Evolutionary conservation across 2,888 invertebrate species (phyloP), one percentile per base, ranked within the genome.

Genomic region (Ochlodes sylvanus): DNA sequence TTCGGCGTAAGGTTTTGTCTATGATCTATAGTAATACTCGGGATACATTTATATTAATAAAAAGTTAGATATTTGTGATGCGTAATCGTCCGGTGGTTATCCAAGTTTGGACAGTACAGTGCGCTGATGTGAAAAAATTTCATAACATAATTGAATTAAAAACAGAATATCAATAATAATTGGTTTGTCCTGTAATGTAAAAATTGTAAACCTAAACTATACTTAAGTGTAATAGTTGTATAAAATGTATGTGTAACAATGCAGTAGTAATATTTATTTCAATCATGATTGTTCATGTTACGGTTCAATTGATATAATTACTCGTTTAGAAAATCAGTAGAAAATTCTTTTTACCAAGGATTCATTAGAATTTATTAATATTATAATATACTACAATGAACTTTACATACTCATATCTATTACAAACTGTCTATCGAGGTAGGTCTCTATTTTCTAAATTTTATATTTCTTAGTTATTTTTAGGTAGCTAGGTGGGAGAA

Each of bases 1-100:
- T 38, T 58, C 17, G 62, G 34, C 44, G 4, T 70, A 72, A 71
- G 67, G 50, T 38, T 54, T 56, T n/a, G 56, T 44, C 47, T 47
- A n/a, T 38, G 7, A 50, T n/a, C 6, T 38, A 54, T 38, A 54
- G 27, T 62, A 17, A n/a, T 38, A 52, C 62, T 41, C 52, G 17
- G 62, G 2, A 52, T 52, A 63, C 52, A 19, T 62, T 62, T 63
- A 63, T 63, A 63, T 52, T 19, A 12, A 12, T 54, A 54, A 41
- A 63, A 21, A 41, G 21, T 63, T 62, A 19, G 21, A 63, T 32
- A 38, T 52, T 63, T 54, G 52, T 63, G 12, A 12, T 38, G 38
- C 12, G 12, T 27, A 4, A 27, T 27, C 5, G 27, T 27, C 27
- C n/a, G n/a, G 27, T 27, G 27, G 27, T 27, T 27, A 27, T 5